These are phyloP conservation scores for Zygaena filipendulae DNA, from an alignment of 2,888 invertebrate genomes.

Conservation along the genomic window DNA sequence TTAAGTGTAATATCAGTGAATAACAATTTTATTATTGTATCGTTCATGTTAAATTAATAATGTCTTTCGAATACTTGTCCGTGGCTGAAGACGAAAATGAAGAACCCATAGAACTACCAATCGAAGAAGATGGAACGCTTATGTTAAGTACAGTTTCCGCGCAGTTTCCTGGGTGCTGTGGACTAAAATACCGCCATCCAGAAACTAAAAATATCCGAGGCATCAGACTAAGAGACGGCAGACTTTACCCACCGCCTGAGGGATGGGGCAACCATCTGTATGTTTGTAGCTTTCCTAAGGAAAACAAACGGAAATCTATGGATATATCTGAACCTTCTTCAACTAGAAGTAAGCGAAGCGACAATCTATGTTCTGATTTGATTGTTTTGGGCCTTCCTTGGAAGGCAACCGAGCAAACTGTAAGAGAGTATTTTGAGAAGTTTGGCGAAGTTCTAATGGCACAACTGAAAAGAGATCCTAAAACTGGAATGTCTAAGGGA, in stretches of 20 bases:
- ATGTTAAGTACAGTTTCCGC: conserved; percentile 93
- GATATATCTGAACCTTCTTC: conserved; percentile 87
- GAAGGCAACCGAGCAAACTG: conserved; percentile 97
- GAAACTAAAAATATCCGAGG: conserved; percentile 92
- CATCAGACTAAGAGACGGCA: conserved; percentile 90
- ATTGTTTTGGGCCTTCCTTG: conserved; percentile 98
- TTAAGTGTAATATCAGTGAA: conserved; percentile 56
- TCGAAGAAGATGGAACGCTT: conserved; percentile 94
- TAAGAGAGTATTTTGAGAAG: conserved; percentile 95
- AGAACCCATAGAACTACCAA: conserved; percentile 96
- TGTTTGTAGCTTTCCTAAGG: conserved; percentile 87
- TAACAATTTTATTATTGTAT: too few species aligned
- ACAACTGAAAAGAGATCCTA: conserved; percentile 93
- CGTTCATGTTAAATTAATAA: conserved; percentile 65
- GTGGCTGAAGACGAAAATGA: conserved; percentile 98
- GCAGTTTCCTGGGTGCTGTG: conserved; percentile 96
- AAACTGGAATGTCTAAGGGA: conserved; percentile 95
- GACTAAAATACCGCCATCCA: conserved; percentile 95
- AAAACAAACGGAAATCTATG: conserved; percentile 95
- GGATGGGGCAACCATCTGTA: conserved; percentile 88
- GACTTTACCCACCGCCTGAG: conserved; percentile 87
- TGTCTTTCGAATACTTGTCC: conserved; percentile 79
- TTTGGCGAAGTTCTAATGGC: conserved; percentile 98
- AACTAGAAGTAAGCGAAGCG: conserved; percentile 93
- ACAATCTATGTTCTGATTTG: conserved; percentile 94